Base-by-base conservation (phyloP, 1,140 invertebrate genomes). In the Ylistrum balloti region DNA sequence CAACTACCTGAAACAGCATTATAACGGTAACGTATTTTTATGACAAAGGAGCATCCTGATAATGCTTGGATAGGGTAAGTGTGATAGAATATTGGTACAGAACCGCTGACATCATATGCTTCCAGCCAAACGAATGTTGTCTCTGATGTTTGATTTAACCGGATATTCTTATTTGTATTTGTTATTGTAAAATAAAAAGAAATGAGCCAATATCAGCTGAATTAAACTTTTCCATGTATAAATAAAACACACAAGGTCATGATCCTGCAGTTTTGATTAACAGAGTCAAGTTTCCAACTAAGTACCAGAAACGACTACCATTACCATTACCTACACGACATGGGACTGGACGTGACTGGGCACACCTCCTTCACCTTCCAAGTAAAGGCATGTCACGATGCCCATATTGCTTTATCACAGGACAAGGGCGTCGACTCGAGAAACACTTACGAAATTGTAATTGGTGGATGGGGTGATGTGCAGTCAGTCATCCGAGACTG, bases 331-430 rank as follows among this genome's bases (percentile, higher is more conserved):
- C 20, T 93, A 0, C 32, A 87, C 10, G 91, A 92, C 45, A 45
- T 33, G 28, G 92, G 91, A 7, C 74, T 94, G 35, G 89, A 90
- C 56, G 85, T 93, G 34, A 88, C 45, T n/a, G 90, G 91, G 15
- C 86, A 90, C 2, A 90, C 90, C 3, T 89, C 91, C 28, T 89
- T 94, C 33, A 88, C 93, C 0, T 94, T 94, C 89, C 86, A 91
- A n/a, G 92, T 94, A 1, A 90, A 88, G 88, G 93, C 94, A 11
- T 92, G 91, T 22, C 93, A 94, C 89, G 94, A 94, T 33, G 94
- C 93, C 13, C 94, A 94, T 85, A 86, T 94, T 28, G 90, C 91
- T 1, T 48, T 94, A 15, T 92, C 93, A 33, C 33, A 90, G 38
- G 89, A 88, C 88, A 91, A 90, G 35, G 89, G 88, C 33, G 88